Percentiles rank a stretch among this genome's conserved stretches.
These are phyloP conservation scores for Cyanoliseus patagonus DNA, from an alignment of 2,113 vertebrate species.

Conservation along the genomic window DNA sequence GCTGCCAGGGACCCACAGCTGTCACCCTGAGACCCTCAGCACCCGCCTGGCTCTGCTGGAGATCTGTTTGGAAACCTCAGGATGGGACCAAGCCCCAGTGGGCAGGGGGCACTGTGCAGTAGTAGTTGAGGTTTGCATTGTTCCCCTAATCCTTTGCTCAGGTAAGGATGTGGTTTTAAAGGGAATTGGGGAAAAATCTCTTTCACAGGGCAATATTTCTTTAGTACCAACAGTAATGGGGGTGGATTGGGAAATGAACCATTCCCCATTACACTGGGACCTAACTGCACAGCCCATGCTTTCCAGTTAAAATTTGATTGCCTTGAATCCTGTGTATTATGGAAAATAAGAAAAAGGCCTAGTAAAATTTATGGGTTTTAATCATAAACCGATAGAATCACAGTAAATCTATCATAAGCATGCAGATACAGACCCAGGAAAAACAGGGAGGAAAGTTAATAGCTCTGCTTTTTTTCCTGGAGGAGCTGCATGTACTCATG, in stretches of 20 bases:
- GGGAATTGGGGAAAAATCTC: constrained; percentile 11
- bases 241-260: background rate
- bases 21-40: background rate
- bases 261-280: background rate
- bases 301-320: constrained; percentile 59
- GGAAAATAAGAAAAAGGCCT: constrained; percentile 46
- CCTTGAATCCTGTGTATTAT: constrained; percentile 37
- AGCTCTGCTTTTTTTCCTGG: background rate
- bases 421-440: background rate
- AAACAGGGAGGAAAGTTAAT: background rate
- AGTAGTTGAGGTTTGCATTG: background rate
- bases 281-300: background rate
- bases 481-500: background rate
- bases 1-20: background rate
- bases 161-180: background rate
- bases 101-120: background rate
- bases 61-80: background rate
- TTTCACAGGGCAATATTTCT: constrained; percentile 51
- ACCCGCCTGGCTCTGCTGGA: fast-evolving
- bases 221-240: constrained; percentile 45
- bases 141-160: background rate
- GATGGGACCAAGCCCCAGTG: background rate
- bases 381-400: constrained; percentile 47
- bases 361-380: constrained; percentile 64
- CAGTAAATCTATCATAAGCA: constrained; percentile 43